phyloP scores from a whole-genome alignment of 2,113 vertebrate genomes.

The Progne subis region DNA sequence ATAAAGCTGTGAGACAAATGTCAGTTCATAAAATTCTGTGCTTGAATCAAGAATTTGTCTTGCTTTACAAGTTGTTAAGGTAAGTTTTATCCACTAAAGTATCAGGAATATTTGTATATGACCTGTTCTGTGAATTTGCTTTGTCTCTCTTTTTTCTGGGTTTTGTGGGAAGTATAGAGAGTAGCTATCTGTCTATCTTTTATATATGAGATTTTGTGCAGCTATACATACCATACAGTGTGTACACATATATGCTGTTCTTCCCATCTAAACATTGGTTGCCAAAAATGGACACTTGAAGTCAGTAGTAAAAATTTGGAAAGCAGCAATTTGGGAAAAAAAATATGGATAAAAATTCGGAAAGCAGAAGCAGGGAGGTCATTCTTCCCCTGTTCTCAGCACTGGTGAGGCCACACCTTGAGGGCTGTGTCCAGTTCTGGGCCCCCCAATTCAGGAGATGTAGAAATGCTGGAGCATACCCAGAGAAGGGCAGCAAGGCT shows the following conservation, averaged over 20 bases:
- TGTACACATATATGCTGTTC: background rate
- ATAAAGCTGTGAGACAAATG: background rate
- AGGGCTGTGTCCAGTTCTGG: background rate
- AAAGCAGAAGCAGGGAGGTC: background rate
- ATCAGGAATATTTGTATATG: background rate
- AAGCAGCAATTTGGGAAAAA: background rate
- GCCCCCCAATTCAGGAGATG: rapidly evolving
- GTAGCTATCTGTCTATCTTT: background rate
- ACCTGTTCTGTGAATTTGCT: background rate
- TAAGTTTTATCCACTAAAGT: background rate
- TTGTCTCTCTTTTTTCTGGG: background rate
- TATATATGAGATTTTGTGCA: background rate
- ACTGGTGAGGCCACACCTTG: rapidly evolving
- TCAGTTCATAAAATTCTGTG: background rate
- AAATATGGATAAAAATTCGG: background rate
- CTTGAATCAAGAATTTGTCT: background rate
- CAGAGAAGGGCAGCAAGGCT: background rate
- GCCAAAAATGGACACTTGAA: background rate
- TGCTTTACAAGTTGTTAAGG: background rate
- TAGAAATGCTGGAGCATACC: rapidly evolving
- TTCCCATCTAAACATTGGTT: rapidly evolving
- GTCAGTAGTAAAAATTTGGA: background rate
- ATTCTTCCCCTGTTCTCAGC: rapidly evolving
- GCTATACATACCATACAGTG: background rate
- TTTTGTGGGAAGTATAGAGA: background rate